A percentile compares a stretch with the other conserved stretches of the same genome.
Evolutionary conservation across 2,888 invertebrate species (phyloP).

Genomic region (Prosopocoilus inquinatus): DNA sequence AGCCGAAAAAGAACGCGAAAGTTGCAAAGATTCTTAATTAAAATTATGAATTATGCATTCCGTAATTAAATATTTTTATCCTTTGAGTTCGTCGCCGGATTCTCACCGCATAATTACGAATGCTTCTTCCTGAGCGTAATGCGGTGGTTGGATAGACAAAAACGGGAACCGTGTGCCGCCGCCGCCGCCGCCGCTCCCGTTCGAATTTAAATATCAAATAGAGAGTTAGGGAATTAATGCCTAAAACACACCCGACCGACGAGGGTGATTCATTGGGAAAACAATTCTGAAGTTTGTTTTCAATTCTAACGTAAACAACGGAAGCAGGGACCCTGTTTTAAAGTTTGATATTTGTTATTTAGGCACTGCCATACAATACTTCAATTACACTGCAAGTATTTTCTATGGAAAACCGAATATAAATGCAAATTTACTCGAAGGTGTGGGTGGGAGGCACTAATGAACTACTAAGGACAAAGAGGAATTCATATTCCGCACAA

Average conservation of each 20-base stretch:
- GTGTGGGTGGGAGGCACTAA: no score
- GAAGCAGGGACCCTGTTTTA: slow-evolving; percentile 14
- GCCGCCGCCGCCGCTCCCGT: slow-evolving; percentile 9
- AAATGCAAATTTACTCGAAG: no score
- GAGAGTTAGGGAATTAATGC: slow-evolving; percentile 29
- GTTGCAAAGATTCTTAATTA: slow-evolving; percentile 32
- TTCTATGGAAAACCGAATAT: no score
- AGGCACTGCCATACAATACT: neutral
- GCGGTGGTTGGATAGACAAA: slow-evolving; percentile 1
- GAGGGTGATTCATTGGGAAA: slow-evolving; percentile 35
- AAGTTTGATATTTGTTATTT: slow-evolving; percentile 13
- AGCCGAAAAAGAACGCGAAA: slow-evolving; percentile 17
- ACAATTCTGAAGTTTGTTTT: slow-evolving; percentile 30
- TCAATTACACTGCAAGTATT: no score
- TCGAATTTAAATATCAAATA: slow-evolving; percentile 32
- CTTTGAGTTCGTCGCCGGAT: slow-evolving; percentile 15
- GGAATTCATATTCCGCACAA: no score
- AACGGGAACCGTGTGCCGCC: neutral
- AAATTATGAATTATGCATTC: slow-evolving; percentile 30
- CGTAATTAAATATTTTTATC: slow-evolving; percentile 28
- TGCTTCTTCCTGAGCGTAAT: slow-evolving; percentile 13
- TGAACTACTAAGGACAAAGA: no score
- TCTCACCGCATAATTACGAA: slow-evolving; percentile 16
- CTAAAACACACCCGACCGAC: slow-evolving; percentile 29
- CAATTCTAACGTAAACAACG: slow-evolving; percentile 24